Conservation (phyloP, 30 jellyfish, hydroid and myxozoan genomes). For the Nemopilema nomurai region DNA sequence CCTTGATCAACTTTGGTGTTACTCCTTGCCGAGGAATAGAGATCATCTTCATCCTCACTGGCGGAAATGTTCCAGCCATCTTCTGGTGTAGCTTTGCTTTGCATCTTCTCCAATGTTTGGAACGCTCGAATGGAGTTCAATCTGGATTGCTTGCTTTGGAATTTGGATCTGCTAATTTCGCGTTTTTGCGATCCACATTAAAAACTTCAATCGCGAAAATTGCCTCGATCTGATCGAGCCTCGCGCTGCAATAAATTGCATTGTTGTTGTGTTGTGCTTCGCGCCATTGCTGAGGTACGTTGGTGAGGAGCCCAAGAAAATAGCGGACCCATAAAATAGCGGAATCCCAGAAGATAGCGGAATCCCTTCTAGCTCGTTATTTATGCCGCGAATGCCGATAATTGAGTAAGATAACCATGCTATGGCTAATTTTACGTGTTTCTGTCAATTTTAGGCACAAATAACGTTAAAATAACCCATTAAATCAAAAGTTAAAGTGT, state of each 20-base stretch:
- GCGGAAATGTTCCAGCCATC: slow-evolving; percentile 76
- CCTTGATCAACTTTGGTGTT: slow-evolving; percentile 30
- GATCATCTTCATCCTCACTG: slow-evolving; percentile 81
- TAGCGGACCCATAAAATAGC: too few relatives aligned
- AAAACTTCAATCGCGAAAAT: not conserved
- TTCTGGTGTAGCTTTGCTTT: slow-evolving; percentile 5
- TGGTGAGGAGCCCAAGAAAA: not conserved
- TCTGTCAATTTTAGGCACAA: too few relatives aligned
- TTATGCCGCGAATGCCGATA: too few relatives aligned
- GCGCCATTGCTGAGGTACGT: not conserved
- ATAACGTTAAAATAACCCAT: too few relatives aligned
- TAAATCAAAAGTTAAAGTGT: too few relatives aligned
- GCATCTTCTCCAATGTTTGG: not conserved
- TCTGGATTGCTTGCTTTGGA: not conserved
- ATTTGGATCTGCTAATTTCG: not conserved
- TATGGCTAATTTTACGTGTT: too few relatives aligned
- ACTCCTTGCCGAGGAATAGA: slow-evolving; percentile 8
- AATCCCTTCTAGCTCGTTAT: too few relatives aligned
- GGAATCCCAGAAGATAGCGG: too few relatives aligned
- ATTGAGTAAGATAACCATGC: too few relatives aligned
- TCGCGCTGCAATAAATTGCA: not conserved
- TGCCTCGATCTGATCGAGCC: not conserved
- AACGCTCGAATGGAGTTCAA: not conserved
- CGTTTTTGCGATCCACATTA: not conserved
- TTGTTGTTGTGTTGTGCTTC: not conserved